Conservation (phyloP, 2,113 vertebrate genomes). For the Leucoraja erinaceus region DNA sequence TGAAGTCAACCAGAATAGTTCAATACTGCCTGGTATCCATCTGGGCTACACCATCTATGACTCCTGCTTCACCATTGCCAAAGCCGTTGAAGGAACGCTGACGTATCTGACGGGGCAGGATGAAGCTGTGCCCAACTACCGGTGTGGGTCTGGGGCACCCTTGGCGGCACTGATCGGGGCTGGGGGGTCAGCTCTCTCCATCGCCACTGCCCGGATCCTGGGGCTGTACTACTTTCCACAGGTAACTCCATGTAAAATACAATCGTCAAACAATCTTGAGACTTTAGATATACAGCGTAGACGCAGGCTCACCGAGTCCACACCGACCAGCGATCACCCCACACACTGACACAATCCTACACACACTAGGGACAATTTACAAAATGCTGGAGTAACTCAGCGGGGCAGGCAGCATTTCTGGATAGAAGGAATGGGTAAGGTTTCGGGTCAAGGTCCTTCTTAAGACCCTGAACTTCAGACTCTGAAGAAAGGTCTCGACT, state of each 20-base stretch:
- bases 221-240: constrained; percentile 73
- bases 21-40: constrained; percentile 63
- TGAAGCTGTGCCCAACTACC: constrained; percentile 70
- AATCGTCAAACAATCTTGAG: too few relatives aligned
- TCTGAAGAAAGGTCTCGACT: too few relatives aligned
- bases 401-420: too few relatives aligned
- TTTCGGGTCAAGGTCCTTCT: too few relatives aligned
- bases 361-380: too few relatives aligned
- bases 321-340: too few relatives aligned
- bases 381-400: too few relatives aligned
- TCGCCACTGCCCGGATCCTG: constrained; percentile 70
- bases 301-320: too few relatives aligned
- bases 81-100: constrained; percentile 68
- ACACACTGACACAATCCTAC: too few relatives aligned
- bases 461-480: too few relatives aligned
- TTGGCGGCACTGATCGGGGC: constrained; percentile 67
- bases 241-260: constrained; percentile 49
- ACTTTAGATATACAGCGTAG: too few relatives aligned
- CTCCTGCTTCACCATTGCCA: constrained; percentile 72
- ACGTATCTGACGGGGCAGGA: constrained; percentile 72
- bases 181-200: constrained; percentile 67
- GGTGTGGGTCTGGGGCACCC: constrained; percentile 62
- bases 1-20: constrained; percentile 61
- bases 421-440: too few relatives aligned
- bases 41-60: constrained; percentile 76